These are phyloP conservation scores for Hyles lineata DNA, from an alignment of 2,888 invertebrate genomes.

Conservation along the genomic window DNA sequence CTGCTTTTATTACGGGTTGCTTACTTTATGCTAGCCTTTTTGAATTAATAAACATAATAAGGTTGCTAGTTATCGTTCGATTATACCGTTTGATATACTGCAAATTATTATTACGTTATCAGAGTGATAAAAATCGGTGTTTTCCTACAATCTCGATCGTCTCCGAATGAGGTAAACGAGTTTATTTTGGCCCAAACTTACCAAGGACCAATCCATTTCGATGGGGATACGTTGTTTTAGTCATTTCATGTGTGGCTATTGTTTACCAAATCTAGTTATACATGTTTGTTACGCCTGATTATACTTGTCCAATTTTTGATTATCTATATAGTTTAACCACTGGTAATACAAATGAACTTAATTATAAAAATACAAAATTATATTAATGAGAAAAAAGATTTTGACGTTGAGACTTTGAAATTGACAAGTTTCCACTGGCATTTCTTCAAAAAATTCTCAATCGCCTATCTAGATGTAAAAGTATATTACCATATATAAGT, in stretches of 20 bases:
- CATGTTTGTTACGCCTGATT: neutral
- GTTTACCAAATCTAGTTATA: neutral
- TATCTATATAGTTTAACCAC: too few species aligned
- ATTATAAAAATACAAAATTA: too few species aligned
- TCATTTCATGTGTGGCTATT: neutral
- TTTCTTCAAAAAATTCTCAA: too few species aligned
- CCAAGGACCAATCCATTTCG: neutral
- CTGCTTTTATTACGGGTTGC: too few species aligned
- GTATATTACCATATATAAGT: neutral
- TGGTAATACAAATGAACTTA: too few species aligned
- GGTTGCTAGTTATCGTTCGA: neutral
- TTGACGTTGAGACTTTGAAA: too few species aligned
- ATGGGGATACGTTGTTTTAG: neutral
- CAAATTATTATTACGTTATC: neutral
- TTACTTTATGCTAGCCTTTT: too few species aligned
- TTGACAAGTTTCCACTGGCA: too few species aligned
- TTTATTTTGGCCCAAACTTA: constrained; percentile 1
- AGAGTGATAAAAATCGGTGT: constrained; percentile 10
- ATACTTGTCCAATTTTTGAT: too few species aligned
- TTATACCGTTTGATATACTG: neutral
- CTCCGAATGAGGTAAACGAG: constrained; percentile 11
- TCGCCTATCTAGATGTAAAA: neutral
- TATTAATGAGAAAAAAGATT: too few species aligned
- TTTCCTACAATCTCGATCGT: constrained; percentile 10
- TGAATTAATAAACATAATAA: too few species aligned